Percentiles rank a stretch among this genome's conserved stretches.
Evolutionary conservation across 2,113 vertebrate genomes (phyloP).

Genomic region (Anolis carolinensis): DNA sequence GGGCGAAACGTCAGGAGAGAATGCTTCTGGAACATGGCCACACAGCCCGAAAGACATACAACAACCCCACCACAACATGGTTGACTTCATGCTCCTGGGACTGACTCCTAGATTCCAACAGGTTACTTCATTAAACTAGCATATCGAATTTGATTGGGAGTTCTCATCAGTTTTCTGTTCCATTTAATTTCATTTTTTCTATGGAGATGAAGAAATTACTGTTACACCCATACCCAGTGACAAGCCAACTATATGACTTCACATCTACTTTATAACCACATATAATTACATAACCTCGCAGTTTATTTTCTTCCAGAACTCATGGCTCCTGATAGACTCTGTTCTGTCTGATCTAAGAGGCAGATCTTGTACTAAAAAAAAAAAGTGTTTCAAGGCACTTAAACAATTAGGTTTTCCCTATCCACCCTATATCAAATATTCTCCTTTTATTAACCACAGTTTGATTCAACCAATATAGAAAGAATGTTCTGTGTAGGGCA

Average conservation of each 20-base stretch:
- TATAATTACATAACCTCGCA: slow-evolving; percentile 72
- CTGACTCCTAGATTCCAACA: slow-evolving; percentile 66
- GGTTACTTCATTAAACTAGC: slow-evolving; percentile 69
- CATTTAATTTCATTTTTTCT: slow-evolving; percentile 74
- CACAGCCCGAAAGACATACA: too few species aligned
- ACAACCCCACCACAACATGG: slow-evolving; percentile 41
- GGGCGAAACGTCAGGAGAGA: too few species aligned
- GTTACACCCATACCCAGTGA: slow-evolving; percentile 75
- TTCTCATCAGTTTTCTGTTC: slow-evolving; percentile 71
- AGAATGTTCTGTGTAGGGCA: slow-evolving; percentile 36
- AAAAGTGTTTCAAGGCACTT: slow-evolving; percentile 48
- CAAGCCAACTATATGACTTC: slow-evolving; percentile 79
- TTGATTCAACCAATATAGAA: slow-evolving; percentile 53
- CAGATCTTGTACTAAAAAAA: slow-evolving; percentile 47
- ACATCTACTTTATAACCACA: slow-evolving; percentile 67
- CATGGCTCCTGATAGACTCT: slow-evolving; percentile 63
- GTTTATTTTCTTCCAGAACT: slow-evolving; percentile 73
- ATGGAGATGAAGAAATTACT: slow-evolving; percentile 74
- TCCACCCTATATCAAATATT: slow-evolving; percentile 54
- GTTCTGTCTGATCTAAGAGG: slow-evolving; percentile 65
- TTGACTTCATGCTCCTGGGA: slow-evolving; percentile 56
- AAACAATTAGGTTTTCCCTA: slow-evolving; percentile 37
- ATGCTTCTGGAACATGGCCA: too few species aligned
- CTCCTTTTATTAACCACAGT: slow-evolving; percentile 64
- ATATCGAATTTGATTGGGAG: slow-evolving; percentile 71